Base-by-base conservation (phyloP, 2,113 vertebrate species). In the Solea senegalensis region DNA sequence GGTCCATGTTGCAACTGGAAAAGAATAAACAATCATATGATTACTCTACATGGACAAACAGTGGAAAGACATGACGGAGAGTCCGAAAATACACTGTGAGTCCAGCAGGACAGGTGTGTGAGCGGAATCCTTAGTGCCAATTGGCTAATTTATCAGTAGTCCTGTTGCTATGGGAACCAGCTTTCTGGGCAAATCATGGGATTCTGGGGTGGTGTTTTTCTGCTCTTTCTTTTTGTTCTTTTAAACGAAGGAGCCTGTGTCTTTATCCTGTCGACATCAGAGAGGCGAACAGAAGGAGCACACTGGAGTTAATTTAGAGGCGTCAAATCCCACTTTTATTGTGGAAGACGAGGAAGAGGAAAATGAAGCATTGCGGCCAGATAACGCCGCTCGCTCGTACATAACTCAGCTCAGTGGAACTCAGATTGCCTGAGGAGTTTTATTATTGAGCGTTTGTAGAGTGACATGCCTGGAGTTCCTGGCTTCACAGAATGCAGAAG, bases 71-170 rank as follows among this genome's bases (percentile, higher is more conserved):
- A 70, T 71, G 57, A 73, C 13, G 51, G 64, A 59, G 34, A 71
- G 34, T 44, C 4, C 43, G 51, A 66, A 69, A 46, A 70, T 56
- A 34, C 74, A 81, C 65, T 52, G 44, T 71, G 82, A 81, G 74
- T 71, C 76, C 63, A 48, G 78, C 78, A 89, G 90, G 91, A 92
- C 82, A 78, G 44, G 72, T 86, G 83, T 90, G 93, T 93, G 93
- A 94, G 90, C 85, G 80, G 90, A 90, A 92, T 92, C 84, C 89
- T 94, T 90, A 90, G 86, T 76, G 70, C 90, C 88, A 91, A 83
- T 86, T 86, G 93, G 89, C 90, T 94, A 94, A 95, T 95, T 94
- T 94, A 93, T 95, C 93, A 94, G 89, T 86, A 90, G 84, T 88
- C 69, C 84, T 45, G 94, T 95, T 94, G 85, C 95, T 86, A 93